Evolutionary conservation across 1,140 invertebrate genomes (phyloP).

Genomic region (Xylocopa sonorina): DNA sequence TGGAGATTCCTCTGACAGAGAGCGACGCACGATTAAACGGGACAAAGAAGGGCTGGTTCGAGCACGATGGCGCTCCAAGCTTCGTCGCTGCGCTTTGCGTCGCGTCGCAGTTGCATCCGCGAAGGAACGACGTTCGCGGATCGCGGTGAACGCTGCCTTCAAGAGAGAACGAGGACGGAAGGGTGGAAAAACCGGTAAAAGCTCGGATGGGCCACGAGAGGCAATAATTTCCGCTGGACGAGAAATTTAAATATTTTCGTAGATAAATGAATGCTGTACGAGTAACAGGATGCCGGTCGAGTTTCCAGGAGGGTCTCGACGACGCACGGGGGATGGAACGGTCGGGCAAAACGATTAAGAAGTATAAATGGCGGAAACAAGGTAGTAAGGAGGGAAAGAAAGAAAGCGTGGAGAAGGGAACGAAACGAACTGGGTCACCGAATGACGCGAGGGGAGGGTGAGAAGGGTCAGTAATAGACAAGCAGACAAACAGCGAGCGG

Average conservation of each 20-base stretch:
- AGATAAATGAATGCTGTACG: slow-evolving; percentile 54
- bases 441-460: slow-evolving; percentile 18
- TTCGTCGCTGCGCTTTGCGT: slow-evolving; percentile 39
- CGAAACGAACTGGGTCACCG: slow-evolving; percentile 26
- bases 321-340: background rate
- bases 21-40: slow-evolving; percentile 28
- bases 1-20: slow-evolving; percentile 24
- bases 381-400: background rate
- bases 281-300: slow-evolving; percentile 51
- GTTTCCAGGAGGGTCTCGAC: slow-evolving; percentile 6
- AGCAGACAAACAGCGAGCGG: slow-evolving; percentile 51
- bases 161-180: background rate
- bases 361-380: slow-evolving; percentile 37
- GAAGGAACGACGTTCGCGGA: background rate
- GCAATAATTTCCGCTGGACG: slow-evolving; percentile 66
- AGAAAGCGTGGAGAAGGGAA: slow-evolving; percentile 1
- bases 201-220: slow-evolving; percentile 29
- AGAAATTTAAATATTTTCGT: slow-evolving; percentile 71
- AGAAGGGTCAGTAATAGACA: slow-evolving; percentile 11
- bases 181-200: slow-evolving; percentile 24
- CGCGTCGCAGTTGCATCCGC: background rate
- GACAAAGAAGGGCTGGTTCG: slow-evolving; percentile 17
- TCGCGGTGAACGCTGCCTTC: background rate
- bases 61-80: slow-evolving; percentile 50
- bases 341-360: slow-evolving; percentile 21